phyloP scores from a whole-genome alignment of 2,113 vertebrate genomes.

The Corythoichthys haematopterus region DNA sequence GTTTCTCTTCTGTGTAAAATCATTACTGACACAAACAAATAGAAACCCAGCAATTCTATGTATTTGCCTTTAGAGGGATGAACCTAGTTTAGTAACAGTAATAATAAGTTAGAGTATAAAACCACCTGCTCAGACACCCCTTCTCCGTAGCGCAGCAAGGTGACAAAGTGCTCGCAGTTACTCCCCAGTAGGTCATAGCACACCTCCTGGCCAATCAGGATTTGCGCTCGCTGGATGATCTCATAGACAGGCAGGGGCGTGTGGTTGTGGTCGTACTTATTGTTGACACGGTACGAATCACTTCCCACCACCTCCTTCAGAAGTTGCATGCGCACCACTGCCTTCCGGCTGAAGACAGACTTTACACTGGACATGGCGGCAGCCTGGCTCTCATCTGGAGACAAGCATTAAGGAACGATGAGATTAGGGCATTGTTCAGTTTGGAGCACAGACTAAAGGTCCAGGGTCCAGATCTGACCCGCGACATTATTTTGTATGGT shows the following conservation, averaged over 20 bases:
- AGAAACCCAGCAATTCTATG: too few relatives aligned
- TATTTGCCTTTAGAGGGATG: too few relatives aligned
- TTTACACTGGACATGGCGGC: conserved; percentile 75
- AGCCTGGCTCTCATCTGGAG: conserved; percentile 75
- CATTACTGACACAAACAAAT: too few relatives aligned
- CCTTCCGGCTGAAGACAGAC: conserved; percentile 85
- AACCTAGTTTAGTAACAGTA: too few relatives aligned
- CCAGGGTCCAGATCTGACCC: too few relatives aligned
- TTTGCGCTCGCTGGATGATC: conserved; percentile 79
- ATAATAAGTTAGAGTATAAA: background rate
- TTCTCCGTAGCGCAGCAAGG: conserved; percentile 83
- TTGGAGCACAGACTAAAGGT: too few relatives aligned
- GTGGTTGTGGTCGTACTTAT: conserved; percentile 82
- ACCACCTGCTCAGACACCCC: conserved; percentile 83
- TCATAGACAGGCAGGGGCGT: conserved; percentile 74
- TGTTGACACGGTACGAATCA: conserved; percentile 82
- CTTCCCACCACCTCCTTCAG: conserved; percentile 83
- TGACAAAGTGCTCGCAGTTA: conserved; percentile 96
- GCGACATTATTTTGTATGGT: too few relatives aligned
- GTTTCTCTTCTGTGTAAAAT: too few relatives aligned
- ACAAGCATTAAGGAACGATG: background rate
- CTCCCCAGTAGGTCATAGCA: conserved; percentile 81
- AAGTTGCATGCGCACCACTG: conserved; percentile 87
- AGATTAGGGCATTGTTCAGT: background rate
- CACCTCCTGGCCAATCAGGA: conserved; percentile 80